Conservation (phyloP, 2,113 vertebrate species). For the Podarcis muralis region DNA sequence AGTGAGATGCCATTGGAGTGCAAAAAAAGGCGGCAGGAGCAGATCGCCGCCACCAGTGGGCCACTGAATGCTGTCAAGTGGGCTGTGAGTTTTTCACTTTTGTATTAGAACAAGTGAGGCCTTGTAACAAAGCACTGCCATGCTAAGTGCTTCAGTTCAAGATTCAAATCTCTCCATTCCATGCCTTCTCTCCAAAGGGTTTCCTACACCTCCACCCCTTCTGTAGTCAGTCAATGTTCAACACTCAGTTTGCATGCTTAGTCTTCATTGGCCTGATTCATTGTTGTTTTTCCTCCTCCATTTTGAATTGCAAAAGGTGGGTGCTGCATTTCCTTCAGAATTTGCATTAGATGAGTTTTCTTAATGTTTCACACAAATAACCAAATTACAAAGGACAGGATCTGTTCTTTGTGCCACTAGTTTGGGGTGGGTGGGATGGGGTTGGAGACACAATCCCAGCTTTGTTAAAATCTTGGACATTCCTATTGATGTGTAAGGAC, state of each 20-base stretch:
- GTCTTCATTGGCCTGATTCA: background rate
- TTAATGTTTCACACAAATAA: too few relatives aligned
- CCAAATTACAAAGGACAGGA: too few relatives aligned
- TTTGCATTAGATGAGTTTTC: too few relatives aligned
- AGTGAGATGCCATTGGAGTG: background rate
- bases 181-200: background rate
- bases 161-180: background rate
- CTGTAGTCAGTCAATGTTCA: background rate
- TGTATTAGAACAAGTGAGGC: background rate
- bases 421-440: too few relatives aligned
- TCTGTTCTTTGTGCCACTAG: too few relatives aligned
- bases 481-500: too few relatives aligned
- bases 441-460: too few relatives aligned
- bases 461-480: too few relatives aligned
- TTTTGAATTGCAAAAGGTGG: background rate
- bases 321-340: too few relatives aligned
- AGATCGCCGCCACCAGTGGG: too few relatives aligned
- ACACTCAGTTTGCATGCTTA: background rate
- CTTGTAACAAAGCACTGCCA: background rate
- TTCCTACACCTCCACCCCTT: background rate
- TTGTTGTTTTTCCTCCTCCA: background rate
- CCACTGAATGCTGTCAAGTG: background rate
- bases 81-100: background rate
- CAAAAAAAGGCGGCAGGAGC: background rate
- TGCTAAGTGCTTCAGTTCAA: background rate